A percentile compares a stretch with the other conserved stretches of the same genome.
Conservation (phyloP, 2,888 invertebrate genomes). For the Shargacucullia verbasci region DNA sequence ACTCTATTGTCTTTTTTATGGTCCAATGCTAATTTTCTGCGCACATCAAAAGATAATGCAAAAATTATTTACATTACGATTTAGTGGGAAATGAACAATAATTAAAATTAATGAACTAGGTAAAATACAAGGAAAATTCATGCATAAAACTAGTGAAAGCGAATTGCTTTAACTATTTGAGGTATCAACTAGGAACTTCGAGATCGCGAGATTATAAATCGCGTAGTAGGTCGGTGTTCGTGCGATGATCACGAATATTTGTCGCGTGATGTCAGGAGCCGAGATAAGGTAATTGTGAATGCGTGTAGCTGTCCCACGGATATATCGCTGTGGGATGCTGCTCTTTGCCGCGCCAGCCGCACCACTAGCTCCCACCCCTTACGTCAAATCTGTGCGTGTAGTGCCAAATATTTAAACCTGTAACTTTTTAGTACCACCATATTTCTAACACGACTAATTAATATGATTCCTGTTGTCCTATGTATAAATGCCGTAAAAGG, state of each 20-base stretch:
- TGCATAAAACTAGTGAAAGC: conserved; percentile 16
- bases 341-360: conserved; percentile 29
- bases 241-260: conserved; percentile 77
- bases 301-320: conserved; percentile 82
- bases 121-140: conserved; percentile 19
- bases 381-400: too few relatives aligned
- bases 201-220: conserved; percentile 15
- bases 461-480: conserved; percentile 44
- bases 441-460: too few relatives aligned
- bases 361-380: conserved; percentile 22
- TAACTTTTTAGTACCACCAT: too few relatives aligned
- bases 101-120: conserved; percentile 1
- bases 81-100: conserved; percentile 1
- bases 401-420: too few relatives aligned
- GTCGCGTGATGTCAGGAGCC: conserved; percentile 83
- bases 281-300: conserved; percentile 87
- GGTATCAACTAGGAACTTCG: conserved; percentile 13
- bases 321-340: conserved; percentile 72
- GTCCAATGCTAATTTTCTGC: conserved; percentile 13
- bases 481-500: conserved; percentile 47
- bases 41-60: conserved; percentile 2
- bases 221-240: conserved; percentile 27
- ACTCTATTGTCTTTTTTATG: conserved; percentile 13
- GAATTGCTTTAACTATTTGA: conserved; percentile 5
- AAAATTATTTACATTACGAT: not conserved